Base-by-base conservation (phyloP, 2,888 invertebrate genomes). In the Drymonia ruficornis region DNA sequence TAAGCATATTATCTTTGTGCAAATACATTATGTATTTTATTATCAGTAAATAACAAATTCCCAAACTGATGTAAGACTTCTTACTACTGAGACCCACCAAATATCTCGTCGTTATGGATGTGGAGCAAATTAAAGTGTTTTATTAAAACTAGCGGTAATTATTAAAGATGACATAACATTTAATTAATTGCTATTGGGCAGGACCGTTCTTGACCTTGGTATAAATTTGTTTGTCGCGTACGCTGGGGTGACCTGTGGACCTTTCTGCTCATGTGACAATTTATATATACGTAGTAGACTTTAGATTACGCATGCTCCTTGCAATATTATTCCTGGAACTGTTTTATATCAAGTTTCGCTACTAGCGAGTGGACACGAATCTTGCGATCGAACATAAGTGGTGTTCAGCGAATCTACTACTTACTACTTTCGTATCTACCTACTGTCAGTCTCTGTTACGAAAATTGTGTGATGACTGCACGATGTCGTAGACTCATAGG, bases 151-250 rank as follows among this genome's bases (percentile, higher is more conserved):
- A 38, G 38, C n/a, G 38, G n/a, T 15, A 15, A 38, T 31, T 31
- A 31, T 31, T 31, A 31, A 31, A 31, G 16, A 43, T 19, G 11
- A 43, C 43, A 19, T 43, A 43, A 19, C 43, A 43, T 6, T 43
- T 43, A 43, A 43, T 43, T 2, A 53, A 55, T 58, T 58, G 47
- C 52, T 61, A 79, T 77, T 76, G 69, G 68, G 69, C 68, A 61
- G 59, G 63, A 68, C 64, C 75, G 78, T 70, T 72, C 81, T 83
- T 85, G 85, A 82, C 86, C 87, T 86, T 84, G 81, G 56, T 70
- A 70, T 72, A 69, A 68, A 76, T 77, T 76, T 82, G 77, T 86
- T 84, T 83, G 80, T 78, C 78, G 57, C 63, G 15, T 31, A 54
- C 53, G 49, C 61, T 54, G 60, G 55, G 53, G 56, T 83, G 78